Evolutionary conservation across 2,888 invertebrate genomes (phyloP).

Genomic region (Panzeria rudis): DNA sequence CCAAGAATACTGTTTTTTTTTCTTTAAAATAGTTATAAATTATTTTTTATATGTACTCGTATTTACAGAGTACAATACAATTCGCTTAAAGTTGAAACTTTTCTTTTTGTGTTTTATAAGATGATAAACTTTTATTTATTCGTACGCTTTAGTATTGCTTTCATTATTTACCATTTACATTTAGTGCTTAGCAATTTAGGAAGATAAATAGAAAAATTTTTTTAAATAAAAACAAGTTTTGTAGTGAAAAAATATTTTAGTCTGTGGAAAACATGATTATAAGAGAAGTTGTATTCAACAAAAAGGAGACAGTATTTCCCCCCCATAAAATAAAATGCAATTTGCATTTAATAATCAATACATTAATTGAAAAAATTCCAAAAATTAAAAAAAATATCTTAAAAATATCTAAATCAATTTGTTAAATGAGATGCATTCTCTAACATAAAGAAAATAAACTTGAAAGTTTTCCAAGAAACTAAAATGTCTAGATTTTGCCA

Average conservation of each 20-base stretch:
- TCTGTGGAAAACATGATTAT: not conserved
- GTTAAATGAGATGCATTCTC: not conserved
- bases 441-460: not conserved
- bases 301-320: too few species aligned
- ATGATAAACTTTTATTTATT: not conserved
- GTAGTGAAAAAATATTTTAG: not conserved
- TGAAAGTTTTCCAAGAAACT: slow-evolving; percentile 15
- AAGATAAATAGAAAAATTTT: not conserved
- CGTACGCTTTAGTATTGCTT: slow-evolving; percentile 54
- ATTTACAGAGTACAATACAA: not conserved
- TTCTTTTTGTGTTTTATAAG: slow-evolving; percentile 17
- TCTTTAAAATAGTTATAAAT: slow-evolving; percentile 6
- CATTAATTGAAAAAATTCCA: not conserved
- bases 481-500: not conserved
- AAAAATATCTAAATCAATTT: not conserved
- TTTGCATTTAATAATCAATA: too few species aligned
- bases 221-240: not conserved
- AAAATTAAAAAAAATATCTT: not conserved
- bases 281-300: too few species aligned
- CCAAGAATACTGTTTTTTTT: not conserved
- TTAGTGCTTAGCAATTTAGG: slow-evolving; percentile 3
- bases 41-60: slow-evolving; percentile 21
- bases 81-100: slow-evolving; percentile 28
- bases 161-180: not conserved
- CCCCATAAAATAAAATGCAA: too few species aligned